Evolutionary conservation across 1,140 invertebrate species (phyloP).

Genomic region (Drosophila burlai): DNA sequence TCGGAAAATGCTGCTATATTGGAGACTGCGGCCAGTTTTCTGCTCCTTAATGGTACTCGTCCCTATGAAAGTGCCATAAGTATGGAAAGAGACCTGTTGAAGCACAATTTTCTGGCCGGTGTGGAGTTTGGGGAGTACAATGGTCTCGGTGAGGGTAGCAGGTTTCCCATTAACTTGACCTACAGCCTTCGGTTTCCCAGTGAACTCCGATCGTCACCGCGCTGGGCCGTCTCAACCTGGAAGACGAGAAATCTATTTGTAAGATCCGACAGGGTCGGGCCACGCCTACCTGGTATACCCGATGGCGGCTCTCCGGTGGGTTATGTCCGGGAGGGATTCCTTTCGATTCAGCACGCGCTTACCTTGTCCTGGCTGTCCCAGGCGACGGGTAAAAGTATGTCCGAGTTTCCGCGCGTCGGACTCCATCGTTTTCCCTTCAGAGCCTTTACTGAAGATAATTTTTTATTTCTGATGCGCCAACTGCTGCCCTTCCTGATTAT

Average conservation of each 20-base stretch:
- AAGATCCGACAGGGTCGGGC: constrained; percentile 30
- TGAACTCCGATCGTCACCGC: constrained; percentile 21
- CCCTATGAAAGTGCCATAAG: constrained; percentile 1
- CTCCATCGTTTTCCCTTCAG: constrained; percentile 90
- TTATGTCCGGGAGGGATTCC: constrained; percentile 87
- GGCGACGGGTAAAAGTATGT: neutral
- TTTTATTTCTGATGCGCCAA: constrained; percentile 86
- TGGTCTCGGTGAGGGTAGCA: neutral
- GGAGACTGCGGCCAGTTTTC: neutral
- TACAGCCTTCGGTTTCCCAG: constrained; percentile 51
- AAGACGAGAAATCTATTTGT: constrained; percentile 48
- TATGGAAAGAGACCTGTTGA: constrained; percentile 32
- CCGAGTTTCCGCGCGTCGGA: constrained; percentile 37
- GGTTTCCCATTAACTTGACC: constrained; percentile 13
- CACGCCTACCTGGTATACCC: constrained; percentile 37
- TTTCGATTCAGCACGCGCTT: constrained; percentile 87
- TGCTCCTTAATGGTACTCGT: neutral
- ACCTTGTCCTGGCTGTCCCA: constrained; percentile 76
- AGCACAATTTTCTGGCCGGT: constrained; percentile 40
- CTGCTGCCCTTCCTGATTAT: constrained; percentile 92
- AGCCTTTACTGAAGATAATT: constrained; percentile 88
- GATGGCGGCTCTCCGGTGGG: constrained; percentile 84
- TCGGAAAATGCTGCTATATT: neutral
- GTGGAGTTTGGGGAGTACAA: constrained; percentile 14
- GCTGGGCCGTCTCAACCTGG: constrained; percentile 19